Base-by-base conservation (phyloP, 2,113 vertebrate genomes). In the Serinus canaria region DNA sequence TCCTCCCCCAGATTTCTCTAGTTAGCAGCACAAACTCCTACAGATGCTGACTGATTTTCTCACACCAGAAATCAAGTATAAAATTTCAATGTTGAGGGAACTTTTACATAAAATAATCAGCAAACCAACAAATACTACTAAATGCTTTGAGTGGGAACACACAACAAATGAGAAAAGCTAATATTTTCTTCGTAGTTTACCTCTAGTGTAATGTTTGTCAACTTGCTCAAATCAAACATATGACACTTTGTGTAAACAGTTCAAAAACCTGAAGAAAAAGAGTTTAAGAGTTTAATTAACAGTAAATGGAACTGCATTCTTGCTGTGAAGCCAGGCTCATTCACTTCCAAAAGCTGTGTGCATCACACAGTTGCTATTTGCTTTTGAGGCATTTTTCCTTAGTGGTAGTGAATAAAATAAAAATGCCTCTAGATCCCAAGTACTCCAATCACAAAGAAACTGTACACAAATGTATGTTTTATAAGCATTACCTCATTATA, bases 401-500 rank as follows among this genome's bases (percentile, higher is more conserved):
- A 37, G 49, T 11, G 23, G n/a, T 3, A 50, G 19, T 13, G 52
- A 60, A 78, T 8, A 60, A 46, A 88, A 41, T n/a, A 47, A 33
- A 43, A 66, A 52, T 55, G 90, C 60, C 44, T 88, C 88, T 53
- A 59, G 8, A 66, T 66, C 22, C 25, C 88, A 92, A n/a, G n/a
- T 62, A n/a, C 35, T 81, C 43, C 68, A 88, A 23, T 44, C 83
- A 90, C 73, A 88, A 74, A 74, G 39, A 27, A 73, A 66, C 31
- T 27, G 30, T 13, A 80, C 63, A 74, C 37, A 83, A 77, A 64
- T 11, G 12, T 44, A 78, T 56, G 83, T 58, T 46, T 66, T 37
- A 64, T 6, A 79, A 87, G 43, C 52, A 97, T 97, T 97, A 99
- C 99, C 99, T 99, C 99, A 68, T 99, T 99, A 68, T 99, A 99